Percentiles rank a stretch among this genome's conserved stretches.
phyloP scores from a whole-genome alignment of 1,140 invertebrate genomes.

The Lasioglossum baleicum region DNA sequence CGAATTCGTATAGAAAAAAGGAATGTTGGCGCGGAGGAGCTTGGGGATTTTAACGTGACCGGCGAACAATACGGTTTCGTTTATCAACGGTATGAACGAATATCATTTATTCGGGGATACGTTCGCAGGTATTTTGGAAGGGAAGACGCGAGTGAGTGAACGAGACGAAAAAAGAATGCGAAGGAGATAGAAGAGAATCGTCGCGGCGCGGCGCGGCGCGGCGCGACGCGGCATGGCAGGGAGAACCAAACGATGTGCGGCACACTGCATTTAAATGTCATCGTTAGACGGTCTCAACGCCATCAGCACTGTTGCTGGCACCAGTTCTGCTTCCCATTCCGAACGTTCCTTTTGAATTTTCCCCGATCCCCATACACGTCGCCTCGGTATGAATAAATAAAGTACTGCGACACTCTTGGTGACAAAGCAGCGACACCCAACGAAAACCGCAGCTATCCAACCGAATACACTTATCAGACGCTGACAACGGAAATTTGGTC shows the following conservation, averaged over 20 bases:
- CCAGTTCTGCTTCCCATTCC: conserved; percentile 61
- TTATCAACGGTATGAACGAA: not conserved
- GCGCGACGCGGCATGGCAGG: conserved; percentile 44
- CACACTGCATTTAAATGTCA: conserved; percentile 81
- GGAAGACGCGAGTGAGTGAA: not conserved
- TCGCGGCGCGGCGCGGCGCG: conserved; percentile 48
- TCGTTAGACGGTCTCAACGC: conserved; percentile 77
- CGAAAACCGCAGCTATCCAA: conserved; percentile 3
- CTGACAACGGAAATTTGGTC: not conserved
- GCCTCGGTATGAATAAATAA: conserved; percentile 77
- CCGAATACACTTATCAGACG: not conserved
- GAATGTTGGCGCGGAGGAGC: too few species aligned
- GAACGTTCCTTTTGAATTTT: conserved; percentile 70
- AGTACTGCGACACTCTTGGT: conserved; percentile 63
- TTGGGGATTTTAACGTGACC: not conserved
- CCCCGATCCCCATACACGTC: conserved; percentile 65
- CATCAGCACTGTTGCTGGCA: conserved; percentile 66
- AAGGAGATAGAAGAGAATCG: conserved; percentile 28
- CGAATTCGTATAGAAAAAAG: too few species aligned
- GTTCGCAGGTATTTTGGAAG: conserved; percentile 19
- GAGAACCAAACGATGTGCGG: conserved; percentile 77
- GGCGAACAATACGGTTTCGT: not conserved
- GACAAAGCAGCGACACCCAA: conserved; percentile 10
- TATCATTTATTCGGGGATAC: not conserved
- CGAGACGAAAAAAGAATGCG: not conserved